Evolutionary conservation across 2,888 invertebrate species (phyloP), one percentile per base, ranked within the genome.

Genomic region (Antitype chi): DNA sequence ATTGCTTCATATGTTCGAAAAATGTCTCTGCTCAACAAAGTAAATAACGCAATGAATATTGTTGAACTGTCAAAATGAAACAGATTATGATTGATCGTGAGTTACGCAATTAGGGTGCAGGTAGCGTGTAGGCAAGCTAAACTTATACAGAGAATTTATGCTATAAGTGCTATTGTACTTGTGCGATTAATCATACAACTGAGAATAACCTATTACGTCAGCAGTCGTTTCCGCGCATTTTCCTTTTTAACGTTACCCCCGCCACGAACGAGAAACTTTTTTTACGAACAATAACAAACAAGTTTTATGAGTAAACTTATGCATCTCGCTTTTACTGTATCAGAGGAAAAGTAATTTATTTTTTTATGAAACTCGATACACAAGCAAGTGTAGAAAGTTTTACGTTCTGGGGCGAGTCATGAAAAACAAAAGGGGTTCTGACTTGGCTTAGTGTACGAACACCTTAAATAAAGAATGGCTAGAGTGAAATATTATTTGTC

Each of bases 231-330:
- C 5, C 17, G 20, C 23, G 6, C 20, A n/a, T 74, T 76, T 53
- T 52, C n/a, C 1, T 49, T 17, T 59, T 55, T 55, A 49, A 68
- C 5, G 43, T 59, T 59, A 75, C 47, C 13, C 5, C 5, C 43
- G 52, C 2, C 17, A 43, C 11, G 13, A 20, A 38, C 11, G 59
- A 43, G 0, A 71, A 78, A 59, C 13, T 60, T 81, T 43, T 52
- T 69, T 57, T 72, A 73, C 60, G 47, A 52, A 15, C 9, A 60
- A 52, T 49, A 43, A 23, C 60, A 55, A 69, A 59, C 20, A 53
- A 70, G 59, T 64, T 81, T 86, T 86, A 84, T 76, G 66, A 32
- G 60, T 13, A 74, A 85, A 86, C 75, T 85, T 84, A 59, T 53
- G 60, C 74, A 60, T 75, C 55, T 71, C 55, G 25, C 64, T 74